Percentiles rank a stretch among this genome's conserved stretches.
Conservation (phyloP, 1,140 invertebrate genomes). For the Calosoma granatense region DNA sequence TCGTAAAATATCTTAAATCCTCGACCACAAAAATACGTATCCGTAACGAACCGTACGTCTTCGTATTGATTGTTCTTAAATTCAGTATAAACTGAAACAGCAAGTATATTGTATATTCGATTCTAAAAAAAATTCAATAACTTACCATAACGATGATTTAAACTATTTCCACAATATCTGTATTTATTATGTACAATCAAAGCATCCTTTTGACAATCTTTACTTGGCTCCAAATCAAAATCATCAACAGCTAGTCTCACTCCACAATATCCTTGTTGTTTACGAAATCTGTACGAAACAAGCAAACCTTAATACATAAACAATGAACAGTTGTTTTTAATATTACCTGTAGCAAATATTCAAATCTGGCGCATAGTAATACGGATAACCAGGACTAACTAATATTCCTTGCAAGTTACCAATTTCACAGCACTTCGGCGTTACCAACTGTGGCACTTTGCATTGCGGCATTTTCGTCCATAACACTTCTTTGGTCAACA, state of each 20-base stretch:
- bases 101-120: not conserved
- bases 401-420: constrained; percentile 25
- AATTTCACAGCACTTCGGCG: constrained; percentile 20
- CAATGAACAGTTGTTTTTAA: constrained; percentile 23
- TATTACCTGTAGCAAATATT: constrained; percentile 19
- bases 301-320: constrained; percentile 26
- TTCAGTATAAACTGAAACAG: constrained; percentile 15
- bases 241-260: constrained; percentile 28
- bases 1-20: constrained; percentile 16
- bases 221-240: constrained; percentile 32
- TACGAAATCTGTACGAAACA: constrained; percentile 24
- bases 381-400: constrained; percentile 27
- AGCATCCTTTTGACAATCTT: constrained; percentile 30
- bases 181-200: constrained; percentile 25
- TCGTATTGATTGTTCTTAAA: constrained; percentile 14
- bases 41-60: constrained; percentile 16
- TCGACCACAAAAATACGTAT: constrained; percentile 13
- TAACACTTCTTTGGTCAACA: constrained; percentile 12
- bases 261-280: constrained; percentile 23
- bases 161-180: constrained; percentile 29
- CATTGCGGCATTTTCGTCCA: constrained; percentile 16
- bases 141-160: constrained; percentile 29
- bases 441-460: not conserved
- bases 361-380: constrained; percentile 25
- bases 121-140: not conserved